Percentiles rank a stretch among this genome's conserved stretches.
These are phyloP conservation scores for Psettodes erumei DNA, from an alignment of 2,113 vertebrate genomes.

Conservation along the genomic window DNA sequence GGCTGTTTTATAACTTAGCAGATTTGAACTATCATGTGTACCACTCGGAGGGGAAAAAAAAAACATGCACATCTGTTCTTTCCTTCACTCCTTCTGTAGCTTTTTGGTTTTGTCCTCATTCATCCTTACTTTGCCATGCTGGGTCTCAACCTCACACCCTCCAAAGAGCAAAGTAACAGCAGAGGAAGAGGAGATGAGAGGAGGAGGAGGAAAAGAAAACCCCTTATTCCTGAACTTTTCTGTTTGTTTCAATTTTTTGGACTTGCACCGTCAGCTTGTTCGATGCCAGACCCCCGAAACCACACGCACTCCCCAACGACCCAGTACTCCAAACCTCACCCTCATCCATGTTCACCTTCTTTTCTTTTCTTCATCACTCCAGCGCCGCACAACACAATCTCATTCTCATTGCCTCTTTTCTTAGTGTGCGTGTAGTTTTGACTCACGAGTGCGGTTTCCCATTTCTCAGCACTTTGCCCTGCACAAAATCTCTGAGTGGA, in stretches of 20 bases:
- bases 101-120: constrained; percentile 20
- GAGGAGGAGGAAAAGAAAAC: constrained; percentile 2
- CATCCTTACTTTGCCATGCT: neutral
- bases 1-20: constrained; percentile 44
- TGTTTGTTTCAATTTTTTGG: constrained; percentile 55
- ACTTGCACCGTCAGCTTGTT: constrained; percentile 67
- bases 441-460: neutral
- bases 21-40: constrained; percentile 40
- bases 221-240: constrained; percentile 30
- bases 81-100: constrained; percentile 15
- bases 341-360: constrained; percentile 17
- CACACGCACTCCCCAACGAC: neutral
- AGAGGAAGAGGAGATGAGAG: constrained; percentile 13
- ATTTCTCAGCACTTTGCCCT: constrained; percentile 15
- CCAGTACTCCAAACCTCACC: constrained; percentile 18
- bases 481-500: neutral
- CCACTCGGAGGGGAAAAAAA: constrained; percentile 18
- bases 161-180: constrained; percentile 28
- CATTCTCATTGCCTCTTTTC: neutral
- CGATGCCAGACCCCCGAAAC: constrained; percentile 40
- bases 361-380: too few species aligned
- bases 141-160: constrained; percentile 10
- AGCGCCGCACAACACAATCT: too few species aligned
- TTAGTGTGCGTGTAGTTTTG: neutral
- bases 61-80: constrained; percentile 62